Conservation (phyloP, 2,113 vertebrate species). For the Sinosuthora webbiana region DNA sequence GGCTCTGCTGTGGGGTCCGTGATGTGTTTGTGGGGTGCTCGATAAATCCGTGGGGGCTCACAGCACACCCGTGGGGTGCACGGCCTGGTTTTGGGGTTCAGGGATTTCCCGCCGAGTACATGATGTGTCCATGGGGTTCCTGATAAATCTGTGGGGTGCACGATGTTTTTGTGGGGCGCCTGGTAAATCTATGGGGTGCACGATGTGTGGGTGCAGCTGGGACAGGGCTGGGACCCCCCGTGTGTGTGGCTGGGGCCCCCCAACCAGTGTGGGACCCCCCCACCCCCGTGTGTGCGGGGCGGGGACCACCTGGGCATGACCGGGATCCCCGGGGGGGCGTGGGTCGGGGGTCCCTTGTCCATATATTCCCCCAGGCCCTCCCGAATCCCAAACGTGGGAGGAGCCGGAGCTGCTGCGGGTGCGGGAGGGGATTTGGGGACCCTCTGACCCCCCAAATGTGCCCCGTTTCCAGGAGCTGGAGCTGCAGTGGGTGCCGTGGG, state of each 20-base stretch:
- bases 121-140: accelerated
- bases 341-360: neutral
- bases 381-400: neutral
- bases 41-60: neutral
- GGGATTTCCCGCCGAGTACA: neutral
- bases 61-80: neutral
- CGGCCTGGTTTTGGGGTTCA: neutral
- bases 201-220: neutral
- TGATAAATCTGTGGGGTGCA: neutral
- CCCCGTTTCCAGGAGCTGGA: neutral
- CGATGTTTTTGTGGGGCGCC: neutral
- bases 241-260: neutral
- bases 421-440: neutral
- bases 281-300: neutral
- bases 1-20: neutral
- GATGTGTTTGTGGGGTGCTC: neutral
- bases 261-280: neutral
- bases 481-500: neutral
- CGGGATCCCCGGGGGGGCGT: neutral
- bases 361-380: neutral
- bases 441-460: neutral
- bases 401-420: accelerated
- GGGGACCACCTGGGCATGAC: neutral
- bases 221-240: neutral
- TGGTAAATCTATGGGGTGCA: neutral